Conservation (phyloP, 1,140 invertebrate genomes). For the Carposina sasakii region DNA sequence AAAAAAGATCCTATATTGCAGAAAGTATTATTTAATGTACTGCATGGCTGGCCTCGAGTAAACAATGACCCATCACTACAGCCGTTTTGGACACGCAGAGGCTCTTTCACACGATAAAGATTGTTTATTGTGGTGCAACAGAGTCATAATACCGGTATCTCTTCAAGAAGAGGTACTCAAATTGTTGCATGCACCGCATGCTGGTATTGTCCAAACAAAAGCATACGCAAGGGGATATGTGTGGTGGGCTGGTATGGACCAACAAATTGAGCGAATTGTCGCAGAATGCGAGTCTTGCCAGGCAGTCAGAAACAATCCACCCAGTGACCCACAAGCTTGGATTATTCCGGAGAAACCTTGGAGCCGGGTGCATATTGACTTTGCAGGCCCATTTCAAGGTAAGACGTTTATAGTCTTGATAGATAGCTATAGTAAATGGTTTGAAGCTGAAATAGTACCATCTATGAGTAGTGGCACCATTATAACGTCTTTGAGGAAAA, state of each 20-base stretch:
- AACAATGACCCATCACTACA: slow-evolving; percentile 3
- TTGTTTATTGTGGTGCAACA: slow-evolving; percentile 15
- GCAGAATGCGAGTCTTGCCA: slow-evolving; percentile 13
- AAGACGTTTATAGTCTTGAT: slow-evolving; percentile 29
- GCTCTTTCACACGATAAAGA: slow-evolving; percentile 14
- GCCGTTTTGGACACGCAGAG: slow-evolving; percentile 7
- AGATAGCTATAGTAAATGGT: slow-evolving; percentile 41
- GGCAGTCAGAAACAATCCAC: slow-evolving; percentile 31
- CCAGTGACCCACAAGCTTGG: slow-evolving; percentile 39
- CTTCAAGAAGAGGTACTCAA: slow-evolving; percentile 5
- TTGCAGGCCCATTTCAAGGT: slow-evolving; percentile 34
- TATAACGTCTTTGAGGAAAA: slow-evolving; percentile 24
- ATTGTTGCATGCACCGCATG: slow-evolving; percentile 30
- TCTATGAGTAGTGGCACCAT: background rate
- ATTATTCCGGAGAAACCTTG: slow-evolving; percentile 41
- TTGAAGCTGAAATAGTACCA: slow-evolving; percentile 8
- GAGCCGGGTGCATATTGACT: slow-evolving; percentile 42
- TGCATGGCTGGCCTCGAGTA: slow-evolving; percentile 7
- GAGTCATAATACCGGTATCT: slow-evolving; percentile 4
- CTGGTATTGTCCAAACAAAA: slow-evolving; percentile 41
- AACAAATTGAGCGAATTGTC: slow-evolving; percentile 35
- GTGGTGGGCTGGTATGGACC: slow-evolving; percentile 44
- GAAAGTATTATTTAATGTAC: slow-evolving; percentile 7
- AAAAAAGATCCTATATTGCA: slow-evolving; percentile 4
- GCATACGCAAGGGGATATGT: slow-evolving; percentile 30